These are phyloP conservation scores for Cariama cristata DNA, from an alignment of 2,113 vertebrate species.

Conservation along the genomic window DNA sequence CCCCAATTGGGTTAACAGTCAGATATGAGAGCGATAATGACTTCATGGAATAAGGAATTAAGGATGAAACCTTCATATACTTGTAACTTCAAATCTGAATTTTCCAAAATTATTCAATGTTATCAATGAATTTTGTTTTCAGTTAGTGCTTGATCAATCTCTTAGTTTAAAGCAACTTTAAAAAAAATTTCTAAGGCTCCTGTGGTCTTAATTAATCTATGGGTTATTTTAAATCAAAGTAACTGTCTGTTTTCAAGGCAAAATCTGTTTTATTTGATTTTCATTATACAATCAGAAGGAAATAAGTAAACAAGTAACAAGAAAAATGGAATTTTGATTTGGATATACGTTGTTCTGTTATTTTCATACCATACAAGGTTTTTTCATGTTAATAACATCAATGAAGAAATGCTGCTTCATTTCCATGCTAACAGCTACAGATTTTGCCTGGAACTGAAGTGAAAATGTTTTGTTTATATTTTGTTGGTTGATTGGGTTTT, in stretches of 20 bases:
- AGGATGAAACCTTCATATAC: background rate
- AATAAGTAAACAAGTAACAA: background rate
- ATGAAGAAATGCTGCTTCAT: background rate
- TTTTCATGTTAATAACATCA: accelerated
- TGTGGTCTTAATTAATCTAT: background rate
- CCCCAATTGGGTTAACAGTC: background rate
- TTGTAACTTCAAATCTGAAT: background rate
- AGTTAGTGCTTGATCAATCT: background rate
- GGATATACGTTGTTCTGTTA: background rate
- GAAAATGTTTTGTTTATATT: background rate
- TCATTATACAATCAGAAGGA: background rate
- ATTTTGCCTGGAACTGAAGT: background rate
- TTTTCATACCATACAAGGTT: background rate
- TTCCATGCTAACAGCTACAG: background rate
- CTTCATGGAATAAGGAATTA: background rate
- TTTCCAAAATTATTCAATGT: background rate
- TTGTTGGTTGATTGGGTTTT: background rate
- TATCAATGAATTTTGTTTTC: background rate
- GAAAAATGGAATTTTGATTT: background rate
- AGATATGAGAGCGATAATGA: background rate
- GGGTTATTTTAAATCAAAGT: background rate
- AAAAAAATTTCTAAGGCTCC: background rate
- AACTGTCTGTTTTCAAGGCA: background rate
- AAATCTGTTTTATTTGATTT: background rate
- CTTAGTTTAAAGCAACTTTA: background rate